Evolutionary conservation across 2,888 invertebrate genomes (phyloP).

Genomic region (Diarsia rubi): DNA sequence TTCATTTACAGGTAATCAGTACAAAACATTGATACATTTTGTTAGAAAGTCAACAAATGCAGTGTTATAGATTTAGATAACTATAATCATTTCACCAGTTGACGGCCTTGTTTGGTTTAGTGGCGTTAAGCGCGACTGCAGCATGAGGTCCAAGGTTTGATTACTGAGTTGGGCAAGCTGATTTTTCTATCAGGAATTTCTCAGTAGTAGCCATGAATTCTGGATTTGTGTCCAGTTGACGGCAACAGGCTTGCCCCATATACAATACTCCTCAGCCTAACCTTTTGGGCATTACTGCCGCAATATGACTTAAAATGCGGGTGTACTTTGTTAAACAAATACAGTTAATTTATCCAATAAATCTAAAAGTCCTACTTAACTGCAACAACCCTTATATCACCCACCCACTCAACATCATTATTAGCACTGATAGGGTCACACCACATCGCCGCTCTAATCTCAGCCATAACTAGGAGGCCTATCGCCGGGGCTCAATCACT

Average conservation of each 20-base stretch:
- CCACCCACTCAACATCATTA: conserved; percentile 22
- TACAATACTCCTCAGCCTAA: not conserved
- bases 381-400: not conserved
- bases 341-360: not conserved
- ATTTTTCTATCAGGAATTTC: not conserved
- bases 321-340: not conserved
- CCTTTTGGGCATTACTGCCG: not conserved
- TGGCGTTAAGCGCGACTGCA: not conserved
- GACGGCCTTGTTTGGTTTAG: not conserved
- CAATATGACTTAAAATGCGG: not conserved
- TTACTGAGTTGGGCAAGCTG: not conserved
- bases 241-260: too few relatives aligned
- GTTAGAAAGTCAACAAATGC: conserved; percentile 25
- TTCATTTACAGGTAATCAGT: conserved; percentile 23
- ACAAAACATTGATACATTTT: not conserved
- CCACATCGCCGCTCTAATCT: conserved; percentile 24
- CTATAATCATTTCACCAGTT: too few relatives aligned
- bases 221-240: too few relatives aligned
- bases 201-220: not conserved
- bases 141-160: too few relatives aligned
- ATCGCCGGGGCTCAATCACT: conserved; percentile 38
- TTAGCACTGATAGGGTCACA: conserved; percentile 1
- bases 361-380: not conserved
- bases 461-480: conserved; percentile 34
- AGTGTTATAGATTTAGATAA: too few relatives aligned